Base-by-base conservation (phyloP, 1,140 invertebrate genomes). In the Aphelinus certus region DNA sequence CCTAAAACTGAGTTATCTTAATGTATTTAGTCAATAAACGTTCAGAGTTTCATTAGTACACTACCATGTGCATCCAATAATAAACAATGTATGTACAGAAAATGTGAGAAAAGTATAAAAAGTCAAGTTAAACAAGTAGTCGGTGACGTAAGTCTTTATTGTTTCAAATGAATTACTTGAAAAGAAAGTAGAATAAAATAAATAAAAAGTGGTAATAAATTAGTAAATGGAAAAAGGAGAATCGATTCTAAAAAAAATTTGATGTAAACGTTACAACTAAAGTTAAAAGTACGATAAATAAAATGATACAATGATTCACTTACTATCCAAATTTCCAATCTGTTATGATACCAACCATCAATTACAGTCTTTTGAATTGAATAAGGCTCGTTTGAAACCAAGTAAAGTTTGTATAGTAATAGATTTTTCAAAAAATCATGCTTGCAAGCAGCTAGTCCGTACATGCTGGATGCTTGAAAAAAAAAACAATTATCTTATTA, bases 341-440 rank as follows among this genome's bases (percentile, higher is more conserved):
- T 45, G 78, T 45, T 78, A 77, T 61, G 26, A 79, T 72, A 82
- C 85, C 49, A 75, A 62, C 7, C 79, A 81, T 72, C 79, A 86
- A 71, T 76, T 79, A 49, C 78, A 81, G 68, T 63, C 62, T 9
- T 78, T 82, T 71, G 78, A 78, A 71, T 71, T 80, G 46, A 65
- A 81, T 42, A 82, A 80, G 76, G 64, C 82, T 48, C 82, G 81
- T 71, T 77, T 84, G 69, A 77, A 68, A 60, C 72, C 75, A 70
- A 71, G 80, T 64, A 79, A 83, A 75, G 65, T 79, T 47, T 72
- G 82, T 49, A 78, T 85, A 7, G 81, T 83, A 60, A 79, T 83
- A 64, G 83, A 84, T 77, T 86, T 86, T 67, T 79, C 79, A 10
- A 80, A 85, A 75, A 85, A 85, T 75, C 83, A 81, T 71, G 73